Base-by-base conservation (phyloP, 2,888 invertebrate genomes). In the Linnaemya tessellans region DNA sequence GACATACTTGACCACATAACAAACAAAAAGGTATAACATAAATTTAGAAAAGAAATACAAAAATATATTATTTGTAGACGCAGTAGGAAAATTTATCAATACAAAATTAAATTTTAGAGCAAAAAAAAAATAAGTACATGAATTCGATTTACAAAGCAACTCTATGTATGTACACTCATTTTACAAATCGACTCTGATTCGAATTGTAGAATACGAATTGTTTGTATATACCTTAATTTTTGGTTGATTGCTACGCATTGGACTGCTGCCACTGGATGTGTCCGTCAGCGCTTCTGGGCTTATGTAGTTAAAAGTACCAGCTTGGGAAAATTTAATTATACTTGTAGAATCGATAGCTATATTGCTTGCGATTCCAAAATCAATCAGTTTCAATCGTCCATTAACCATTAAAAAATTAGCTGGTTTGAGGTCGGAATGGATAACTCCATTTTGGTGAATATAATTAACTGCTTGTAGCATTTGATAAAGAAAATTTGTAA, bases 401-500 rank as follows among this genome's bases (percentile, higher is more conserved):
- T 95, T 95, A 8, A 97, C 97, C 90, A 98, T 94, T 56, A 99
- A 94, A 93, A 99, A 99, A 93, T 99, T 99, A 0, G 98, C 98
- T 0, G 99, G 99, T 92, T 99, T 99, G 88, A 99, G 93, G 93
- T 99, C 99, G 0, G 98, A 97, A 93, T 99, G 99, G 88, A 99
- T 97, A 2, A 99, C 97, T 73, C 97, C 98, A 93, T 96, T 95
- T 88, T 96, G 94, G 90, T 99, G 99, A 90, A 99, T 98, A 89
- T 97, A 96, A 89, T 96, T 94, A 5, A 99, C 99, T 41, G 98
- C 97, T 82, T 95, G 94, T 75, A 99, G 93, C 97, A 99, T 99
- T 93, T 98, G 97, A 91, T 96, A 95, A 97, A 98, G 98, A 93
- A 97, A 98, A 92, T 96, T 97, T 87, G 96, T 94, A 75, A 98